Percentiles rank a stretch among this genome's conserved stretches.
These are phyloP conservation scores for Oryzaephilus surinamensis DNA, from an alignment of 1,140 invertebrate genomes.

Conservation along the genomic window DNA sequence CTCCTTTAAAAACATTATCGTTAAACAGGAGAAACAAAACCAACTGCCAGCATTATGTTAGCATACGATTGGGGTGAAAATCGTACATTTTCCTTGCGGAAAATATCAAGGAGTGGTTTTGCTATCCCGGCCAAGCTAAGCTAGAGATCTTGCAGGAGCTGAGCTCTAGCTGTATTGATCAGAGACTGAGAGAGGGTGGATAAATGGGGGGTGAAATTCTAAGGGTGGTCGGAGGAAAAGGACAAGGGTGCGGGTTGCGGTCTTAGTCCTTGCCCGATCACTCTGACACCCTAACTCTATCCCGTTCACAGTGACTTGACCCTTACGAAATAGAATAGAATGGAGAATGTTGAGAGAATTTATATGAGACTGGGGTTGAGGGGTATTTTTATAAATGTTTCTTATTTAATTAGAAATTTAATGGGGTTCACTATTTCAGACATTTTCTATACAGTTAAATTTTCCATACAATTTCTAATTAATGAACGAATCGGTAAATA, in stretches of 20 bases:
- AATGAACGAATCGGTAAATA: not conserved
- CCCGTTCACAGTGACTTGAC: slow-evolving; percentile 16
- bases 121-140: slow-evolving; percentile 34
- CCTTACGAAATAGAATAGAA: slow-evolving; percentile 6
- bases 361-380: not conserved
- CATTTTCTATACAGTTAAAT: not conserved
- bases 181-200: slow-evolving; percentile 20
- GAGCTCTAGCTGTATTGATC: slow-evolving; percentile 36
- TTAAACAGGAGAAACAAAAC: slow-evolving; percentile 10
- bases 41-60: slow-evolving; percentile 22
- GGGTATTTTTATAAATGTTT: not conserved
- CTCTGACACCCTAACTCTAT: slow-evolving; percentile 23
- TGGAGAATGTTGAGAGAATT: no score
- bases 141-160: slow-evolving; percentile 34
- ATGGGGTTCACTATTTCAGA: not conserved
- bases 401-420: not conserved
- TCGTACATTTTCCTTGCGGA: slow-evolving; percentile 23
- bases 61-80: slow-evolving; percentile 21
- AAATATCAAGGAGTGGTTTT: slow-evolving; percentile 32
- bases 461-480: not conserved
- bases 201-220: slow-evolving; percentile 20
- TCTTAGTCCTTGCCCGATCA: slow-evolving; percentile 33
- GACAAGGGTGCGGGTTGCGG: slow-evolving; percentile 35
- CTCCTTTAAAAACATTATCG: slow-evolving; percentile 6
- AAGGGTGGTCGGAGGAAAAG: slow-evolving; percentile 33